Base-by-base conservation (phyloP, 1,140 invertebrate species). In the Ceratina japonica region DNA sequence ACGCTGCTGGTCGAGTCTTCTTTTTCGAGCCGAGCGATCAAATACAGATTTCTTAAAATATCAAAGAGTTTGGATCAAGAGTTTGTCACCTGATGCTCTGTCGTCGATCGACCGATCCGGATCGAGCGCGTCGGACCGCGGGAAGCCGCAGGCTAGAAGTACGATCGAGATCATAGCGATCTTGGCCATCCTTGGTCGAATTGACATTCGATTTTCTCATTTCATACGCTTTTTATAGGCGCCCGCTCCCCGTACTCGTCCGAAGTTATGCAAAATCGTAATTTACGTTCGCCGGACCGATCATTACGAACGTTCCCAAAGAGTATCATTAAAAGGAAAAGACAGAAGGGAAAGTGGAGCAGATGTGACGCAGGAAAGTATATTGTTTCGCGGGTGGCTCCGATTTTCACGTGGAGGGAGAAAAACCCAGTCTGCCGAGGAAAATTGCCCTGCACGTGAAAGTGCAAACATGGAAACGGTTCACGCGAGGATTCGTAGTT, bases 281-380 rank as follows among this genome's bases (percentile, higher is more conserved):
- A 81, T 86, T 80, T 58, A 68, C 66, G 83, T 82, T 24, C 27
- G 72, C 22, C 8, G 71, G 49, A 74, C 59, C 76, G 75, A 61
- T 71, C 75, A 73, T 85, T 86, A 81, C 73, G 76, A 64, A 75
- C 66, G 70, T 78, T 84, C 15, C 63, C 81, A 63, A 86, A 86
- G 72, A 81, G 75, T 84, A 85, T 84, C 79, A 86, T 86, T 84
- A 78, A 81, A 81, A 79, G 59, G 63, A 75, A 79, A 79, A 82
- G 81, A 83, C 73, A 73, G 81, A 81, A 72, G 85, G 85, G 85
- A 86, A 86, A 86, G 85, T 85, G 84, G 85, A 86, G 74, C 85
- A 76, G 37, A 65, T 71, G 72, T 63, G 66, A 49, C 59, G 74
- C 74, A 80, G 73, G 81, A 86, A 86, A 86, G 85, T 61, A 85